Percentiles rank a stretch among this genome's conserved stretches.
phyloP scores from a whole-genome alignment of 2,113 vertebrate genomes.

The Nibea albiflora region DNA sequence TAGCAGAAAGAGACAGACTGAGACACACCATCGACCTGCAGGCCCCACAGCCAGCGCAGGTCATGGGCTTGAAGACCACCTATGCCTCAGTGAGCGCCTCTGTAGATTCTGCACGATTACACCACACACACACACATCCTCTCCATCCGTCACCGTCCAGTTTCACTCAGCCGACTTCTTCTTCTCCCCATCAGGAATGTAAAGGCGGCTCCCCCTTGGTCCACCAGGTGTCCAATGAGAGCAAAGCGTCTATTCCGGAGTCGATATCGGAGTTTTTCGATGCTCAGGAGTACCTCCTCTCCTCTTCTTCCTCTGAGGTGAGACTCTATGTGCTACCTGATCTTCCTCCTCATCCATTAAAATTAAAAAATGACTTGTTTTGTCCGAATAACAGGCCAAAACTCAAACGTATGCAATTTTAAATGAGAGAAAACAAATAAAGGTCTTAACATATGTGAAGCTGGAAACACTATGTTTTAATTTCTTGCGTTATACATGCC shows the following conservation, averaged over 20 bases:
- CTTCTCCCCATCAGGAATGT: slow-evolving; percentile 83
- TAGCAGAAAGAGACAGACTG: slow-evolving; percentile 90
- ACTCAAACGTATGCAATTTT: not conserved
- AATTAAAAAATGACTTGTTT: not conserved
- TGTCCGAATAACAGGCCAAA: not conserved
- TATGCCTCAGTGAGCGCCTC: slow-evolving; percentile 87
- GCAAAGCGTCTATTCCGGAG: slow-evolving; percentile 91
- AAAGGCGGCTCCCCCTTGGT: slow-evolving; percentile 87
- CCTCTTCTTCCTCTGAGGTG: slow-evolving; percentile 98
- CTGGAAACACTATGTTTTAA: not conserved
- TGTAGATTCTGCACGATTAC: not conserved
- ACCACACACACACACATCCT: not conserved
- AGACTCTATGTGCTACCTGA: not conserved
- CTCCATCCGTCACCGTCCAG: not conserved
- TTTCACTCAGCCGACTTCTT: slow-evolving; percentile 35
- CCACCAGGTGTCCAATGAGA: slow-evolving; percentile 95
- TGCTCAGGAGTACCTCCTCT: slow-evolving; percentile 95
- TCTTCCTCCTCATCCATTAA: not conserved
- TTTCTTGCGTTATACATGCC: no score
- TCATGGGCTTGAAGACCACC: slow-evolving; percentile 90
- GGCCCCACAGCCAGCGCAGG: slow-evolving; percentile 87
- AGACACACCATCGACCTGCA: slow-evolving; percentile 91
- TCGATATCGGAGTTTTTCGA: slow-evolving; percentile 97
- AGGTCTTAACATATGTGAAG: not conserved
- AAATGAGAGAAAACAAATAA: not conserved